These are phyloP conservation scores for Sitophilus oryzae DNA, from an alignment of 1,140 invertebrate species.

Conservation along the genomic window DNA sequence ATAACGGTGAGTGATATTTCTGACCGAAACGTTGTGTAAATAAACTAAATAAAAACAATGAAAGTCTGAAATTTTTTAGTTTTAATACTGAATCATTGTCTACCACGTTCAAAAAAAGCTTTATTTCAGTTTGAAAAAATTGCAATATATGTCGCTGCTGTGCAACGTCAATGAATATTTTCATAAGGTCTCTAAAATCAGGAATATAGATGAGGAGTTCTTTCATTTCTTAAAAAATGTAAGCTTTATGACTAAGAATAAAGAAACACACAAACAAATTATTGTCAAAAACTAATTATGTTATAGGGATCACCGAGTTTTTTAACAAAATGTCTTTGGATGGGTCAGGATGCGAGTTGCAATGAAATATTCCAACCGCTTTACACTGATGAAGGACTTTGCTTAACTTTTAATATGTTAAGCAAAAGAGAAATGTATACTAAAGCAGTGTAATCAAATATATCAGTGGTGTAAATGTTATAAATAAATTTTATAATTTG, in stretches of 20 bases:
- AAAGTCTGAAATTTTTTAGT: no score
- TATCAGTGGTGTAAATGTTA: background rate
- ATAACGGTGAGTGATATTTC: no score
- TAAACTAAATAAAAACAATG: no score
- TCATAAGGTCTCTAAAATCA: constrained; percentile 19
- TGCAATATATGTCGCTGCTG: constrained; percentile 31
- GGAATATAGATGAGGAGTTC: constrained; percentile 22
- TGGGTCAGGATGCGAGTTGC: constrained; percentile 39
- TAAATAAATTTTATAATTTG: background rate
- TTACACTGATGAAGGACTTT: constrained; percentile 60
- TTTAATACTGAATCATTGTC: no score
- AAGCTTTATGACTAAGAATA: no score
- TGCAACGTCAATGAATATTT: constrained; percentile 20
- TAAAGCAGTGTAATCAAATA: constrained; percentile 41
- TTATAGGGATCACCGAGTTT: constrained; percentile 25
- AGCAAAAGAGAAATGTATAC: constrained; percentile 51
- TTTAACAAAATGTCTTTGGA: constrained; percentile 27
- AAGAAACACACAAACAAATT: no score
- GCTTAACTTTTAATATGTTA: constrained; percentile 61
- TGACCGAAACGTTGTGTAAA: no score
- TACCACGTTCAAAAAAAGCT: no score
- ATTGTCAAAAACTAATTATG: no score
- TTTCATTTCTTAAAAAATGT: constrained; percentile 24
- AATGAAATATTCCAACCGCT: constrained; percentile 53
- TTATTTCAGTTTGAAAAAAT: constrained; percentile 47